phyloP scores from a whole-genome alignment of 2,113 vertebrate species.

The Dunckerocampus dactyliophorus region DNA sequence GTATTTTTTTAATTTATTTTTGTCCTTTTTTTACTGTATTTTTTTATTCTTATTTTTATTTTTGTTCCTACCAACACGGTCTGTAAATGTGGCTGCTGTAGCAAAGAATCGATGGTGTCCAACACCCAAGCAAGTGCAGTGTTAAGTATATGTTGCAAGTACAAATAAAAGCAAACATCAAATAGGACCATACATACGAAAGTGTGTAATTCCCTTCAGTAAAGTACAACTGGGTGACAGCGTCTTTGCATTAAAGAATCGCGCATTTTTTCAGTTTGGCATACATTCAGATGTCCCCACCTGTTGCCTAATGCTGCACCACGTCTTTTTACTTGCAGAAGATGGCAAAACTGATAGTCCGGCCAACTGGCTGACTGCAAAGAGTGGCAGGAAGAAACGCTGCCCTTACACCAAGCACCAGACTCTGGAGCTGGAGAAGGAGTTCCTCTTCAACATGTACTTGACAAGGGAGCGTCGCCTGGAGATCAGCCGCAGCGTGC shows the following conservation, averaged over 20 bases:
- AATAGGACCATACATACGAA: neutral
- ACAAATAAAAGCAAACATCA: neutral
- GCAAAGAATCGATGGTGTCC: too few relatives aligned
- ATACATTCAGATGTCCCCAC: conserved; percentile 2
- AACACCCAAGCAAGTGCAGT: too few relatives aligned
- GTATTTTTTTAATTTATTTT: too few relatives aligned
- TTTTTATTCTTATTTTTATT: too few relatives aligned
- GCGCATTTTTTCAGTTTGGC: too few relatives aligned
- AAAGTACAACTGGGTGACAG: neutral
- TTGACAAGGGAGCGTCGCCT: conserved; percentile 97
- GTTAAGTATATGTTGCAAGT: too few relatives aligned
- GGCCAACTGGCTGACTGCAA: conserved; percentile 96
- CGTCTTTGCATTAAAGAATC: neutral
- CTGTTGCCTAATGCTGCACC: conserved; percentile 39
- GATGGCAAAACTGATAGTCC: conserved; percentile 84
- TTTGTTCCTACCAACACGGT: too few relatives aligned
- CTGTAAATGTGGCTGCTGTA: too few relatives aligned
- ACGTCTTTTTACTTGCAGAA: conserved; percentile 74
- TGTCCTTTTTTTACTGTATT: too few relatives aligned
- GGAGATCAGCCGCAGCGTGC: conserved; percentile 98
- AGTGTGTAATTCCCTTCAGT: too few relatives aligned
- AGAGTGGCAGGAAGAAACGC: conserved; percentile 97
- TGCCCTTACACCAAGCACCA: conserved; percentile 99
- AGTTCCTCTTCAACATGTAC: conserved; percentile 99
- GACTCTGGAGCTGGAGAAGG: conserved; percentile 98